phyloP scores from a whole-genome alignment of 2,113 vertebrate species.

The Ceyx margarethae region DNA sequence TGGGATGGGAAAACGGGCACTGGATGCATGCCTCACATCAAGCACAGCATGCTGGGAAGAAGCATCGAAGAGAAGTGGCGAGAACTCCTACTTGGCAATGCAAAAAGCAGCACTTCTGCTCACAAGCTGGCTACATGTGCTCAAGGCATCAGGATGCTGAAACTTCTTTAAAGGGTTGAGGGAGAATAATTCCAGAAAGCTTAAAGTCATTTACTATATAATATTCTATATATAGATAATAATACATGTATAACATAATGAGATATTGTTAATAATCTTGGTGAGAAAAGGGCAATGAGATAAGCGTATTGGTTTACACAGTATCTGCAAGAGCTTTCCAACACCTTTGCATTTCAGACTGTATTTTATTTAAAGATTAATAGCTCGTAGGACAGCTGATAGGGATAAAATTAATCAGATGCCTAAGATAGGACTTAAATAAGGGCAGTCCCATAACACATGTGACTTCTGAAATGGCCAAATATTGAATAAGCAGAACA shows the following conservation, averaged over 20 bases:
- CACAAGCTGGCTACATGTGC: fast-evolving
- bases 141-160: not conserved
- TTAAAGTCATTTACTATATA: not conserved
- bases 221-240: too few relatives aligned
- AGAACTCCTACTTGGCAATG: not conserved
- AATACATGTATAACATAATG: not conserved
- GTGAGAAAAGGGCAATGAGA: not conserved
- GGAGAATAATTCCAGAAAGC: not conserved
- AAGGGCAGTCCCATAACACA: not conserved
- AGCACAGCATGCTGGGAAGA: not conserved
- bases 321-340: not conserved
- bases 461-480: fast-evolving
- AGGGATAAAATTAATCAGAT: not conserved
- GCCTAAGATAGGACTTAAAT: not conserved
- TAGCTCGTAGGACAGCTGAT: not conserved
- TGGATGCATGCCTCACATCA: fast-evolving
- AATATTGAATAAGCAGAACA: not conserved
- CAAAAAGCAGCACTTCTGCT: not conserved
- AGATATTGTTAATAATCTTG: not conserved
- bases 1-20: not conserved
- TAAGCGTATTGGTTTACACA: not conserved
- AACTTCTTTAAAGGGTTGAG: not conserved
- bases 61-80: fast-evolving
- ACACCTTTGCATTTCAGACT: not conserved
- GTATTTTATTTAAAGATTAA: not conserved